Conservation (phyloP, 2,797 vertebrate genomes). For the Furcifer pardalis region DNA sequence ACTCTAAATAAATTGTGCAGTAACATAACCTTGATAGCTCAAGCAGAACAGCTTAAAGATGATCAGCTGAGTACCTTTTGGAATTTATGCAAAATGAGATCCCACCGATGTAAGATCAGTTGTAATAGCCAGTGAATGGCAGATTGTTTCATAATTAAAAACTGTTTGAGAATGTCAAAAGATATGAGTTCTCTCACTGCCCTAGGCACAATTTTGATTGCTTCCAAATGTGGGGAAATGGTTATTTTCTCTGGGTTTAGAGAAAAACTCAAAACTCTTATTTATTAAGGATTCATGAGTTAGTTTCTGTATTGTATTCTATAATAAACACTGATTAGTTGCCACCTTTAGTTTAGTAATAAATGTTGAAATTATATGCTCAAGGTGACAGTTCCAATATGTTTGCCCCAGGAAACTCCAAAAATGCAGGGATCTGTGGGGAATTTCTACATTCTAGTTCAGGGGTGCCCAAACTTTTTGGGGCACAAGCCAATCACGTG, state of each 20-base stretch:
- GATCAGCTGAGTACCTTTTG: conserved; percentile 2
- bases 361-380: too few species aligned
- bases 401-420: too few species aligned
- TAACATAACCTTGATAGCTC: conserved; percentile 13
- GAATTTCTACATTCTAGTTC: too few species aligned
- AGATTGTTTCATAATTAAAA: not conserved
- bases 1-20: conserved; percentile 21
- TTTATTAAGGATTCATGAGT: not conserved
- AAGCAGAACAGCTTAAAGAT: conserved; percentile 5
- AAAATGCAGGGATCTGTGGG: too few species aligned
- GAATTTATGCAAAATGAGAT: not conserved
- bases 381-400: too few species aligned
- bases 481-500: too few species aligned
- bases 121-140: not conserved
- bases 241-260: not conserved
- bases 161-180: not conserved
- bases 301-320: not conserved
- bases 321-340: not conserved
- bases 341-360: too few species aligned
- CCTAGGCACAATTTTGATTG: not conserved
- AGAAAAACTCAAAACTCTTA: too few species aligned
- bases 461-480: too few species aligned
- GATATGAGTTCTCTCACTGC: not conserved
- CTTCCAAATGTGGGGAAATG: not conserved
- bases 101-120: not conserved